phyloP scores from a whole-genome alignment of 2,797 vertebrate genomes.

The Chaenodraco wilsoni region DNA sequence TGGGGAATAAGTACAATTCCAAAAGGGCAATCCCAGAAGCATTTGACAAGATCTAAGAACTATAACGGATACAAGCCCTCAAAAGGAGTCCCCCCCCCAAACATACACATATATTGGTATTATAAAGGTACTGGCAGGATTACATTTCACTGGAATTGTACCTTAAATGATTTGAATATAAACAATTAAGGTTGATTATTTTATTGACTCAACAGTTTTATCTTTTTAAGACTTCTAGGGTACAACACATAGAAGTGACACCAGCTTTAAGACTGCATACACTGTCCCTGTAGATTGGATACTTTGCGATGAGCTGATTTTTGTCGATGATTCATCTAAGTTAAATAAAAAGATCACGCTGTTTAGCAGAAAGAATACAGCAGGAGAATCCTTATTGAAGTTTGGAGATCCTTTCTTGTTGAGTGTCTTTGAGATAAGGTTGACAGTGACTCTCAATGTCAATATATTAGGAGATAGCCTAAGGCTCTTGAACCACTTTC shows the following conservation, averaged over 20 bases:
- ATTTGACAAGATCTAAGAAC: no score
- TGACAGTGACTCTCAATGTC: conserved; percentile 46
- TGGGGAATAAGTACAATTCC: no score
- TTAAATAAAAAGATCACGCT: conserved; percentile 13
- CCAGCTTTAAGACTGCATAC: conserved; percentile 1
- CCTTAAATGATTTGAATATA: no score
- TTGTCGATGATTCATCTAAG: conserved; percentile 34
- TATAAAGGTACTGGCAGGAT: no score
- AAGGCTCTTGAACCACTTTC: conserved; percentile 38
- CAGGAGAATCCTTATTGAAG: conserved; percentile 24
- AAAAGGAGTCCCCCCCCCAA: no score
- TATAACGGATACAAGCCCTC: no score
- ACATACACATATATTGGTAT: no score
- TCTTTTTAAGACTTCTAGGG: conserved; percentile 1
- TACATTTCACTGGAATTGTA: no score
- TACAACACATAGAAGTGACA: not conserved
- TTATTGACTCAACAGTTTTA: not conserved
- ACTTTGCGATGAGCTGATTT: conserved; percentile 29
- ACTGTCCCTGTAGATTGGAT: conserved; percentile 6
- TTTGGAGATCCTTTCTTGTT: conserved; percentile 42
- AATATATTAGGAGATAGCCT: conserved; percentile 46
- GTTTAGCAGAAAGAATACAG: conserved; percentile 23
- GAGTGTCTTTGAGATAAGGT: conserved; percentile 37
- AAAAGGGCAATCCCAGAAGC: no score
- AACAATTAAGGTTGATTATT: no score